Evolutionary conservation across 2,888 invertebrate species (phyloP), one percentile per base, ranked within the genome.

Genomic region (Erannis defoliaria): DNA sequence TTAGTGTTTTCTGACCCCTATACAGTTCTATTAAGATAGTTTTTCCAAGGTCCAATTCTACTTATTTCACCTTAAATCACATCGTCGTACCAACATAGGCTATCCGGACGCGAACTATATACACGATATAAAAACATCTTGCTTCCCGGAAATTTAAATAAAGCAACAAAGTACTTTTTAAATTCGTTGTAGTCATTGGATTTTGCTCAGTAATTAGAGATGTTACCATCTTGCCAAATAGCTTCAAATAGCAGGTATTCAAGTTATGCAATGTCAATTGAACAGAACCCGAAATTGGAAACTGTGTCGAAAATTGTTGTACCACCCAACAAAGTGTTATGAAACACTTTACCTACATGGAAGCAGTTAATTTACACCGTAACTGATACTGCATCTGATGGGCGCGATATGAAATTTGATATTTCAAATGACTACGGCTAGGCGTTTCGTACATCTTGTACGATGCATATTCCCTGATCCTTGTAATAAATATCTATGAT

Each of bases 281-380:
- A 21, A 45, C 42, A 16, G 45, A 51, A 38, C 51, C 26, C 18
- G 57, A 58, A 45, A 51, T 45, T 45, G 51, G 45, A 35, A 57
- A 51, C 42, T 38, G 37, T 60, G 57, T 60, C 60, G 46, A 60
- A 53, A 56, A 55, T 61, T 50, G 31, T 56, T 49, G 42, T 37
- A 51, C 48, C 46, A 61, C 16, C 58, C 50, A 45, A 46, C 46
- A 48, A 57, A 19, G 31, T 9, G 33, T 57, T 49, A 54, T 37
- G 33, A 54, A 48, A 21, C 19, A 23, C 38, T 38, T 14, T 55
- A 55, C 42, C 55, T 50, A 58, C 50, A 56, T 40, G 60, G 67
- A 40, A 64, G 51, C 40, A 29, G 55, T 61, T 62, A 64, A 70
- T 67, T 67, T 51, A 62, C 43, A 59, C 42, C 26, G 56, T 48